Evolutionary conservation across 2,797 vertebrate species (phyloP).

Genomic region (Tokudaia muenninki): DNA sequence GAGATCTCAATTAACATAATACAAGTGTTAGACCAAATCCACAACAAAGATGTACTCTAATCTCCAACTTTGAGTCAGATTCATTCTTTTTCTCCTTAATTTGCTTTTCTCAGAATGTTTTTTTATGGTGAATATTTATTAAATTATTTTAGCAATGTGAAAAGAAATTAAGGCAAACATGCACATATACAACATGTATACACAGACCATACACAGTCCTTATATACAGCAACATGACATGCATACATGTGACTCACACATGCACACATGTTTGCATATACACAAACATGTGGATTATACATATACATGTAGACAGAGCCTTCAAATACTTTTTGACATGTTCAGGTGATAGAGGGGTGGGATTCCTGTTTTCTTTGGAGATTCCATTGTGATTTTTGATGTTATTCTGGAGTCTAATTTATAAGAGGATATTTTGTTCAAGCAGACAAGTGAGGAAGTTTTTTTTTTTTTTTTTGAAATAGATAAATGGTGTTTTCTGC

Average conservation of each 20-base stretch:
- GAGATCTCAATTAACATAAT: too few relatives aligned
- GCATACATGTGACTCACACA: background rate
- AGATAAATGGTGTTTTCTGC: too few relatives aligned
- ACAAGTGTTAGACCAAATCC: too few relatives aligned
- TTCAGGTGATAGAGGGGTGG: background rate
- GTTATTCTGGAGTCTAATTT: too few relatives aligned
- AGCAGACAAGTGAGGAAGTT: too few relatives aligned
- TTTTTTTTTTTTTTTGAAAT: too few relatives aligned
- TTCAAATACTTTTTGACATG: background rate
- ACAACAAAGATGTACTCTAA: background rate
- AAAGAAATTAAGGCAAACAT: background rate
- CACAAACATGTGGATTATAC: background rate
- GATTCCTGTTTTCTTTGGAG: too few relatives aligned
- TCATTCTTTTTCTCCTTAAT: background rate
- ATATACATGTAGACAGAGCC: background rate
- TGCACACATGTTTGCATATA: background rate
- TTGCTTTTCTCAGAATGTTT: background rate
- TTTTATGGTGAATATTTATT: background rate
- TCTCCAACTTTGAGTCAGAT: background rate
- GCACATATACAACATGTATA: background rate
- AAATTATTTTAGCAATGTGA: background rate
- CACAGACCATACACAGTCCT: background rate
- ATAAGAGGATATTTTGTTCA: too few relatives aligned
- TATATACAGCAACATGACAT: background rate
- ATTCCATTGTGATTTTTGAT: too few relatives aligned